These are phyloP conservation scores for Tragelaphus imberbis DNA, from an alignment of 2,113 vertebrate genomes.

Conservation along the genomic window DNA sequence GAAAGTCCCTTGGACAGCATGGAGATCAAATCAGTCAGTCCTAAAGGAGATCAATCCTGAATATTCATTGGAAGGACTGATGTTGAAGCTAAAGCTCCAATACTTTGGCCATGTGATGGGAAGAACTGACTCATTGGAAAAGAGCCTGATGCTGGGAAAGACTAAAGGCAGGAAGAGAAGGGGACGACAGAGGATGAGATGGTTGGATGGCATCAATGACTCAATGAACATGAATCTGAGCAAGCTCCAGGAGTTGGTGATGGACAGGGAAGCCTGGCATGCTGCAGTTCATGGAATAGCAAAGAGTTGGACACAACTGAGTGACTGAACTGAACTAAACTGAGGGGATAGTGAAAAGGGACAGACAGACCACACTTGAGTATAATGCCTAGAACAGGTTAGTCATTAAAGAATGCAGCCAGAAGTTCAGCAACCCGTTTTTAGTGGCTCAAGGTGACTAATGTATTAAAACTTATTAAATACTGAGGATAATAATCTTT, in stretches of 20 bases:
- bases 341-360: neutral
- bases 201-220: neutral
- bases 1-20: neutral
- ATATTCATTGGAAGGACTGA: neutral
- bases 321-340: neutral
- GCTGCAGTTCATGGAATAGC: neutral
- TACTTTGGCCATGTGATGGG: neutral
- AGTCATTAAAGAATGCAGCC: neutral
- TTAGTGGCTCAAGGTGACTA: neutral
- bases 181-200: neutral
- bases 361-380: neutral
- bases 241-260: neutral
- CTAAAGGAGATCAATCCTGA: neutral
- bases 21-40: neutral
- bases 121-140: neutral
- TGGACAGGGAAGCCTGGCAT: neutral
- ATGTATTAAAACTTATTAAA: neutral
- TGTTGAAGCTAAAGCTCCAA: neutral
- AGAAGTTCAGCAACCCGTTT: neutral
- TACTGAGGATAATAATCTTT: neutral
- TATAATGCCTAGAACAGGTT: neutral
- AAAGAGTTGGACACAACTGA: neutral
- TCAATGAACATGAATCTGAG: neutral
- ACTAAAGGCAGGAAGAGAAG: neutral
- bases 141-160: neutral